Evolutionary conservation across 1,140 invertebrate genomes (phyloP).

Genomic region (Teleogryllus occipitalis): DNA sequence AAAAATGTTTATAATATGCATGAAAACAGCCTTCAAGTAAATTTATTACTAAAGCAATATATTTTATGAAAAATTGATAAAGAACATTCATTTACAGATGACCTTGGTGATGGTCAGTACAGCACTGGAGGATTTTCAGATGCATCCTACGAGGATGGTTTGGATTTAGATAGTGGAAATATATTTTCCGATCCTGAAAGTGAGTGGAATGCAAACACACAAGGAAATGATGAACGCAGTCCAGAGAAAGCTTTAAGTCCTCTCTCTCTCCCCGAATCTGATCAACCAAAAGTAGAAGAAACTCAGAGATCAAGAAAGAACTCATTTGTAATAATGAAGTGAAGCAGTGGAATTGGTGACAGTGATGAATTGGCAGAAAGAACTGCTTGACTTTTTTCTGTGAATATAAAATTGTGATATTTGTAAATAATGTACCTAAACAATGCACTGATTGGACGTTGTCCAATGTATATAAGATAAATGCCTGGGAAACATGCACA

Average conservation of each 20-base stretch:
- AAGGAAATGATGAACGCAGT: constrained; percentile 24
- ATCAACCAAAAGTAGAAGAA: constrained; percentile 31
- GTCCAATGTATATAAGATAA: neutral
- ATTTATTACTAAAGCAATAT: neutral
- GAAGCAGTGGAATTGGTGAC: neutral
- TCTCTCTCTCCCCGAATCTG: constrained; percentile 39
- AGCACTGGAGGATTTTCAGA: constrained; percentile 35
- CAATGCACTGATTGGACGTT: neutral
- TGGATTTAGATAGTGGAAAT: constrained; percentile 35
- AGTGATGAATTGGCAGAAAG: too few relatives aligned
- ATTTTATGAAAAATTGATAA: constrained; percentile 11
- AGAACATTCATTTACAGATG: constrained; percentile 13
- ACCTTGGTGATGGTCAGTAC: constrained; percentile 25
- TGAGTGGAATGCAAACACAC: constrained; percentile 38
- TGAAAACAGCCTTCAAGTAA: too few relatives aligned
- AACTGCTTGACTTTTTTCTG: too few relatives aligned
- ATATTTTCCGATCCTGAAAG: constrained; percentile 51
- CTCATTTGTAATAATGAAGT: neutral
- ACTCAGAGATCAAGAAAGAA: neutral
- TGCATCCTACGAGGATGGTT: constrained; percentile 36
- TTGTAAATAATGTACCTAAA: neutral
- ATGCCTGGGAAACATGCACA: neutral
- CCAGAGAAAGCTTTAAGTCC: constrained; percentile 19
- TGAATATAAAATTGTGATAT: neutral
- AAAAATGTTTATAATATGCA: too few relatives aligned